phyloP scores from a whole-genome alignment of 2,888 invertebrate genomes.

The Iselma pallidipennis region DNA sequence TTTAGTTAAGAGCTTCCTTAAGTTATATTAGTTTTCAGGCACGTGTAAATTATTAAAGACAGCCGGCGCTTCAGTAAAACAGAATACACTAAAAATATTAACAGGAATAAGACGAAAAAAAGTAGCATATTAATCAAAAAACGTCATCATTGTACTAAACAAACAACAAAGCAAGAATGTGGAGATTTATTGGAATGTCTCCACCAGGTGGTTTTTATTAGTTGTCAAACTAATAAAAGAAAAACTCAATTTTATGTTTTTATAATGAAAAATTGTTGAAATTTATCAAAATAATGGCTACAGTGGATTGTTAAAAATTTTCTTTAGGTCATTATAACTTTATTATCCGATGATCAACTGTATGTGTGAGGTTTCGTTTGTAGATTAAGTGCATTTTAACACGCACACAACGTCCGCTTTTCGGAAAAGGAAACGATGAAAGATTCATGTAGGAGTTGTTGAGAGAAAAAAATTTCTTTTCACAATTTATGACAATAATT shows the following conservation, averaged over 20 bases:
- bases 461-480: neutral
- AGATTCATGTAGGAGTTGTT: slow-evolving; percentile 11
- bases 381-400: slow-evolving; percentile 14
- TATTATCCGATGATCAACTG: neutral
- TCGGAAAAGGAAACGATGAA: slow-evolving; percentile 12
- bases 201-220: slow-evolving; percentile 14
- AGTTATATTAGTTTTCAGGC: slow-evolving; percentile 24
- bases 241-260: neutral
- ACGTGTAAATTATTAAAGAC: slow-evolving; percentile 24
- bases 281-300: neutral
- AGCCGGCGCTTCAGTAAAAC: slow-evolving; percentile 3
- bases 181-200: neutral
- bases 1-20: slow-evolving; percentile 24
- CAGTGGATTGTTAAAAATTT: neutral
- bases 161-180: neutral
- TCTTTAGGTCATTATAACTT: neutral
- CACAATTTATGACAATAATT: slow-evolving; percentile 13
- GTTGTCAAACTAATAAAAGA: slow-evolving; percentile 10
- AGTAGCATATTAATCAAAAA: neutral
- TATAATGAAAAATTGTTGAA: neutral
- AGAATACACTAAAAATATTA: neutral
- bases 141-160: neutral
- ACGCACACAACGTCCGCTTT: slow-evolving; percentile 20
- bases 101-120: neutral
- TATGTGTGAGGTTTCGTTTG: slow-evolving; percentile 13